A percentile compares a stretch with the other conserved stretches of the same genome.
These are phyloP conservation scores for Dendroctonus ponderosae DNA, from an alignment of 1,140 invertebrate genomes.

Conservation along the genomic window DNA sequence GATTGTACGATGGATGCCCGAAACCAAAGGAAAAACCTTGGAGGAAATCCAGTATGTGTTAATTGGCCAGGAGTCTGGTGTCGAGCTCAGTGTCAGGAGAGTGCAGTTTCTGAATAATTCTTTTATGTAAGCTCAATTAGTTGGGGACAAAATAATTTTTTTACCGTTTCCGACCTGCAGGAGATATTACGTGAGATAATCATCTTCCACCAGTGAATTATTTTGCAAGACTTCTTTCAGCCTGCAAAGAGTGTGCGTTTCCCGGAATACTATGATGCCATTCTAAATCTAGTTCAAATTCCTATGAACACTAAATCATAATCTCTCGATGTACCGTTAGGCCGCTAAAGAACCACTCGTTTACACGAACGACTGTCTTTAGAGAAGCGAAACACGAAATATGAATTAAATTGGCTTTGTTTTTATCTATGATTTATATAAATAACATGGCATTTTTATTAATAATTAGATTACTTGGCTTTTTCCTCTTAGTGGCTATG, in stretches of 20 bases:
- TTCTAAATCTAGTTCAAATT: conserved; percentile 8
- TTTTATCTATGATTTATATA: not conserved
- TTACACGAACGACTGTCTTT: conserved; percentile 10
- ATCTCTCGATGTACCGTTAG: conserved; percentile 11
- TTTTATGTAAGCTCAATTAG: not conserved
- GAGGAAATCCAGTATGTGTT: conserved; percentile 51
- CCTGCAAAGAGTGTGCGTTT: too few relatives aligned
- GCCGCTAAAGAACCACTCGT: conserved; percentile 3
- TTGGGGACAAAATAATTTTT: too few relatives aligned
- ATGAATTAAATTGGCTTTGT: conserved; percentile 5
- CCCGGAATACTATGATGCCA: not conserved
- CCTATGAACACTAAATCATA: conserved; percentile 15
- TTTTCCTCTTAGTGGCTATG: not conserved
- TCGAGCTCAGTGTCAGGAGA: conserved; percentile 13
- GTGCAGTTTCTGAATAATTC: conserved; percentile 8
- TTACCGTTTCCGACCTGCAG: too few relatives aligned
- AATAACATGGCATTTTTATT: not conserved
- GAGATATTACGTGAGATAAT: too few relatives aligned
- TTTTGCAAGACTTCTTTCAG: conserved; percentile 17
- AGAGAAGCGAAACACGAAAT: conserved; percentile 9
- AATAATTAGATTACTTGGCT: conserved; percentile 9
- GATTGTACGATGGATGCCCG: conserved; percentile 65
- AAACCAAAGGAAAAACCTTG: conserved; percentile 79
- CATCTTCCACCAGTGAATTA: conserved; percentile 37
- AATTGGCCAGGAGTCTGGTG: conserved; percentile 30